Evolutionary conservation across 2,113 vertebrate species (phyloP).

Genomic region (Calyptomena viridis): DNA sequence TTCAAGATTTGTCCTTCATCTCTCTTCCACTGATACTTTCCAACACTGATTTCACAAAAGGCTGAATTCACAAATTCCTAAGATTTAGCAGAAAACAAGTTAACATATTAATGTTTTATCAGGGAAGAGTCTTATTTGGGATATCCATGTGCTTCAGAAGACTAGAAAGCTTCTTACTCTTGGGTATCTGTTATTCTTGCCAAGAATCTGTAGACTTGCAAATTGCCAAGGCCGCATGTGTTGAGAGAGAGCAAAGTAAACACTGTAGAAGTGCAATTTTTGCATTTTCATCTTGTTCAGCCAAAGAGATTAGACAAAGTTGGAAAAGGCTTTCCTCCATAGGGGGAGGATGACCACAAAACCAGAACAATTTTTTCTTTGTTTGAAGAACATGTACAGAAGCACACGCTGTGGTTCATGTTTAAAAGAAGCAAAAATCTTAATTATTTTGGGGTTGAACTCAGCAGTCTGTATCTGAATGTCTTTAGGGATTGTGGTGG

Average conservation of each 20-base stretch:
- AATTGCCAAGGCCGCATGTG: neutral
- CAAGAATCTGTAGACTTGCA: neutral
- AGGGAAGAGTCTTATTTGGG: neutral
- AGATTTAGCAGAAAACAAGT: neutral
- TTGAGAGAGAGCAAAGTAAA: neutral
- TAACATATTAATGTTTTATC: neutral
- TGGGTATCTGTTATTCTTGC: neutral
- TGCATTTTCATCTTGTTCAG: neutral
- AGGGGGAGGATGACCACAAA: neutral
- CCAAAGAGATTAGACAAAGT: neutral
- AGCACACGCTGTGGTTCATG: rapidly evolving
- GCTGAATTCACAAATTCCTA: neutral
- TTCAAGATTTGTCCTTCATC: neutral
- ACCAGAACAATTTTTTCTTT: neutral
- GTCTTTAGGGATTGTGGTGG: neutral
- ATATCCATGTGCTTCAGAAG: neutral
- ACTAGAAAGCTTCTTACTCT: neutral
- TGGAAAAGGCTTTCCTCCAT: neutral
- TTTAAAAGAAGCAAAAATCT: neutral
- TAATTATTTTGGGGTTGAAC: neutral
- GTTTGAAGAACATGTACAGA: neutral
- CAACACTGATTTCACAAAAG: neutral
- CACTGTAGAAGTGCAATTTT: neutral
- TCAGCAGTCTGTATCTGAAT: neutral
- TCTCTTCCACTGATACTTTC: neutral